Percentiles rank a stretch among this genome's conserved stretches.
These are phyloP conservation scores for Nyctalus aviator DNA, from an alignment of 2,797 vertebrate genomes.

Conservation along the genomic window DNA sequence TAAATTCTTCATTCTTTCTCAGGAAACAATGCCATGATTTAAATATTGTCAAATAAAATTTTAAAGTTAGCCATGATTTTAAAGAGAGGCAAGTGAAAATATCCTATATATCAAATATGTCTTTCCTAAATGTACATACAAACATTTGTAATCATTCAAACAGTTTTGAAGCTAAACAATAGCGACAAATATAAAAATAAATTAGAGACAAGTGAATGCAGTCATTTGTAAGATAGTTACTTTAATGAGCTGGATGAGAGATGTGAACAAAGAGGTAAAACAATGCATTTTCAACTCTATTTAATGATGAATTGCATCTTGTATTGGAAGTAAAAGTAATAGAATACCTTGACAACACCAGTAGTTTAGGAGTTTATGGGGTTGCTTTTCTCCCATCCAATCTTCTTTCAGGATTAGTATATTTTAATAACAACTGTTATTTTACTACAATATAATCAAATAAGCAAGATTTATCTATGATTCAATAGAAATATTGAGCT, in stretches of 20 bases:
- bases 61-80: neutral
- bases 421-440: neutral
- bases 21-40: neutral
- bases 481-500: neutral
- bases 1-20: neutral
- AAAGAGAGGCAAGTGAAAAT: neutral
- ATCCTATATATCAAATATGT: neutral
- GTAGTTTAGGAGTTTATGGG: neutral
- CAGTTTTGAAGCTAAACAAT: neutral
- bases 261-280: neutral
- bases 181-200: neutral
- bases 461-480: neutral
- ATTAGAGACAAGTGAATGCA: neutral
- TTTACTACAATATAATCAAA: conserved; percentile 16
- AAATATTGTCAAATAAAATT: neutral
- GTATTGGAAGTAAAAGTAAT: neutral
- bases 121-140: neutral
- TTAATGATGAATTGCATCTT: neutral
- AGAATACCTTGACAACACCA: neutral
- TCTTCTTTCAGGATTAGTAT: neutral
- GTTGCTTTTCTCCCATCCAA: neutral
- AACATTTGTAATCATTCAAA: neutral
- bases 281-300: neutral
- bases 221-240: neutral
- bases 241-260: neutral